Evolutionary conservation across 2,797 vertebrate species (phyloP).

Genomic region (Esox lucius): DNA sequence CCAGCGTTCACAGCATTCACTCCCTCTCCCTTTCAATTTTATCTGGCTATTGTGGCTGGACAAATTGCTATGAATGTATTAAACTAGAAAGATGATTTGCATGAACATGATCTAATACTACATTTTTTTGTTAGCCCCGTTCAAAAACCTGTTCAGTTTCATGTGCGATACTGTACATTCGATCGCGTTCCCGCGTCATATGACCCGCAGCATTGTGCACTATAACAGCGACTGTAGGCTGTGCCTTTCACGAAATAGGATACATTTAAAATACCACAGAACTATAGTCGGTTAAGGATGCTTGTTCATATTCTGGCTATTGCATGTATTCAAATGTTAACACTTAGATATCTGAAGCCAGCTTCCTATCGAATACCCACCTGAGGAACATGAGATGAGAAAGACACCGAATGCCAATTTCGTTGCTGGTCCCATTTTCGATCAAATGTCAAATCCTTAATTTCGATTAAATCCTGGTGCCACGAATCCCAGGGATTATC

Average conservation of each 20-base stretch:
- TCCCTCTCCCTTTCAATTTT: not conserved
- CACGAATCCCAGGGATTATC: slow-evolving; percentile 28
- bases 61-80: not conserved
- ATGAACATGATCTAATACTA: not conserved
- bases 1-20: not conserved
- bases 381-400: slow-evolving; percentile 94
- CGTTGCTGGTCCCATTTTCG: slow-evolving; percentile 90
- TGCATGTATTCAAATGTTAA: not conserved
- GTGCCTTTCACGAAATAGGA: slow-evolving; percentile 13
- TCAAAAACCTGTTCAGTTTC: slow-evolving; percentile 3
- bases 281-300: not conserved
- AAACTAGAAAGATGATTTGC: not conserved
- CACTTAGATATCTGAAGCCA: not conserved
- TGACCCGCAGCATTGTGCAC: slow-evolving; percentile 12
- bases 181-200: slow-evolving; percentile 25
- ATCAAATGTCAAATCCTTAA: slow-evolving; percentile 32
- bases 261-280: not conserved
- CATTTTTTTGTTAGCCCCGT: not conserved
- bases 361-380: slow-evolving; percentile 67
- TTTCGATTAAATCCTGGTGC: slow-evolving; percentile 44
- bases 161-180: slow-evolving; percentile 30
- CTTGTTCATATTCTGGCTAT: not conserved
- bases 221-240: not conserved
- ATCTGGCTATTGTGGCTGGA: not conserved
- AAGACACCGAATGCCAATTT: slow-evolving; percentile 91